Evolutionary conservation across 2,888 invertebrate genomes (phyloP), one percentile per base, ranked within the genome.

Genomic region (Malthinus seriepunctatus): DNA sequence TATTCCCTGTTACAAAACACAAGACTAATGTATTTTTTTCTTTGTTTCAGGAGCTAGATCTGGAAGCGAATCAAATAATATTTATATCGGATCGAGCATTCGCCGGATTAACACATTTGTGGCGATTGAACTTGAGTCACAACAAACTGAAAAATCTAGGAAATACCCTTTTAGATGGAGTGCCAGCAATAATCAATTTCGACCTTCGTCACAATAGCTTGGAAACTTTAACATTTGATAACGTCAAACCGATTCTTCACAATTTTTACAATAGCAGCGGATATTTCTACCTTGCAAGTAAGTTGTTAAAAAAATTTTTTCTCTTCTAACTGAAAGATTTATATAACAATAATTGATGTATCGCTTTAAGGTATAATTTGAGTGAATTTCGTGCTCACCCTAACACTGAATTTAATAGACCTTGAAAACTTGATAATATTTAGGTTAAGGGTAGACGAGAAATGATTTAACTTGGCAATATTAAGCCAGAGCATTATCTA

Each of bases 131-230:
- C 71, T 83, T 93, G 56, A 87, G 88, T 72, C 88, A 89, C 72
- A 93, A 93, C 81, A 86, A 87, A 71, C 83, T 93, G 53, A 85
- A 86, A 47, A 81, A 83, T 42, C 83, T 93, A 63, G 88, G 89
- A 60, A 83, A 87, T 35, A 88, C 88, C 35, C 81, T 91, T 62
- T 85, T 93, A 63, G 85, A 86, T 63, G 89, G 88, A n/a, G 87
- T 90, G 9, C 84, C 88, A 34, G 86, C 86, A 2, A 82, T 93
- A 15, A 84, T 85, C 70, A 87, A 88, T 67, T 81, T 93, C 71
- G 91, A 93, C 79, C 81, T 93, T 65, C 86, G 90, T 73, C 86
- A 87, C 64, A 93, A 93, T 78, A 82, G 84, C 68, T 83, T 93
- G 71, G 88, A 88, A 76, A 89, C 89, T 52, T 81, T 93, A 76